Percentiles rank a stretch among this genome's conserved stretches.
phyloP scores from a whole-genome alignment of 2,113 vertebrate species.

The Gadus chalcogrammus region DNA sequence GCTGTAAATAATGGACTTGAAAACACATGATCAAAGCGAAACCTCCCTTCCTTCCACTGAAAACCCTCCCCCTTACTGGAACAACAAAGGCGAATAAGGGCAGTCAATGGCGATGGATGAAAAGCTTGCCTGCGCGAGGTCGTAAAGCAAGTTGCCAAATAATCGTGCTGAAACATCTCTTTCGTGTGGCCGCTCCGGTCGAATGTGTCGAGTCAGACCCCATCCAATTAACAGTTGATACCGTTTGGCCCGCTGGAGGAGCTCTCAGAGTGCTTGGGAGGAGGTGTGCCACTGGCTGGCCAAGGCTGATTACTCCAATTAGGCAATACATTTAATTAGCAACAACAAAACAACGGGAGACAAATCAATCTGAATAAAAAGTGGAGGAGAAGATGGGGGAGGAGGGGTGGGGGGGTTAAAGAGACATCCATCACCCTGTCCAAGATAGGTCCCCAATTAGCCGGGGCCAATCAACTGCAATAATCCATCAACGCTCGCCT shows the following conservation, averaged over 20 bases:
- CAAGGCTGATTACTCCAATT: neutral
- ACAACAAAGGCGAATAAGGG: too few species aligned
- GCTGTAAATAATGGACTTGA: neutral
- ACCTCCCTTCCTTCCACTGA: neutral
- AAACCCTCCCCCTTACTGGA: too few species aligned
- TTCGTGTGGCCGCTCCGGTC: neutral
- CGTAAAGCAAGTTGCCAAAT: neutral
- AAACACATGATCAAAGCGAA: neutral
- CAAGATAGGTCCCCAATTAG: conserved; percentile 60
- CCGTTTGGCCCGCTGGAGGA: conserved; percentile 22
- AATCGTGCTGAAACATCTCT: neutral
- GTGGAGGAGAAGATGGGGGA: conserved; percentile 11
- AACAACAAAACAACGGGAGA: conserved; percentile 50
- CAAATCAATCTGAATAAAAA: conserved; percentile 49
- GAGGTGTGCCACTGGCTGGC: neutral
- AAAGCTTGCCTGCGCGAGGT: neutral
- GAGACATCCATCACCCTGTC: conserved; percentile 57
- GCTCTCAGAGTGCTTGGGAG: neutral
- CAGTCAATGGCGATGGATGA: neutral
- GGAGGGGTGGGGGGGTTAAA: conserved; percentile 34
- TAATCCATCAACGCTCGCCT: conserved; percentile 48
- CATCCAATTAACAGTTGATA: conserved; percentile 40
- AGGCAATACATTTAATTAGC: conserved; percentile 44
- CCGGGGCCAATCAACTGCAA: conserved; percentile 57
- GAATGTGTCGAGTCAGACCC: conserved; percentile 20